Conservation (phyloP, 2,888 invertebrate genomes). For the Ornithoptera priamus region DNA sequence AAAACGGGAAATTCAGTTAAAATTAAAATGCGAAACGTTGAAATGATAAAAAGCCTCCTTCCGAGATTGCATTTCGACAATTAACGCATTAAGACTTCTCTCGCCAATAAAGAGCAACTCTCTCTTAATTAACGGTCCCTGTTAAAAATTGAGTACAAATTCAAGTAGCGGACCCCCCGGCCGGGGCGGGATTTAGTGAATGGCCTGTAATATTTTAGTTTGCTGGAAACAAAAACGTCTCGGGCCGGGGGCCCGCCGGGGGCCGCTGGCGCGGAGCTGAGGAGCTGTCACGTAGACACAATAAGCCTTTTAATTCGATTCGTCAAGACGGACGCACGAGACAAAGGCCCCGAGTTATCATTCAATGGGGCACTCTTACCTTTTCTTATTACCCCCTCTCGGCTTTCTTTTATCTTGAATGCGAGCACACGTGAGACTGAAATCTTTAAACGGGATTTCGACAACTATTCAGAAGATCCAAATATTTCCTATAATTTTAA, state of each 20-base stretch:
- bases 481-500: too few relatives aligned
- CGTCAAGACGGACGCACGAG: constrained; percentile 76
- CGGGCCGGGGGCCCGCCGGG: constrained; percentile 32
- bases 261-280: constrained; percentile 48
- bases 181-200: constrained; percentile 70
- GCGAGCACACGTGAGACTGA: constrained; percentile 46
- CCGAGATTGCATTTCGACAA: constrained; percentile 79
- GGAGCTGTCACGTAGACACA: constrained; percentile 78
- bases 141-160: constrained; percentile 81
- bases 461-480: not conserved
- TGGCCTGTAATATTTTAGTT: constrained; percentile 79
- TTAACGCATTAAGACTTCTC: constrained; percentile 78
- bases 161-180: constrained; percentile 71
- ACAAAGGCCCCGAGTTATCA: constrained; percentile 78
- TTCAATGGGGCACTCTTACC: constrained; percentile 80
- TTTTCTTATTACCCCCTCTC: constrained; percentile 77
- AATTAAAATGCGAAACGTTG: constrained; percentile 73
- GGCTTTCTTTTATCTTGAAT: constrained; percentile 68
- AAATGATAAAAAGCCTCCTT: constrained; percentile 72
- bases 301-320: constrained; percentile 81
- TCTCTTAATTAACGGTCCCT: constrained; percentile 75
- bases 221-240: constrained; percentile 76
- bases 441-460: not conserved
- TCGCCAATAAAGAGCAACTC: constrained; percentile 76
- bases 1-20: constrained; percentile 45